Evolutionary conservation across 2,888 invertebrate genomes (phyloP), one percentile per base, ranked within the genome.

Genomic region (Conistra vaccinii): DNA sequence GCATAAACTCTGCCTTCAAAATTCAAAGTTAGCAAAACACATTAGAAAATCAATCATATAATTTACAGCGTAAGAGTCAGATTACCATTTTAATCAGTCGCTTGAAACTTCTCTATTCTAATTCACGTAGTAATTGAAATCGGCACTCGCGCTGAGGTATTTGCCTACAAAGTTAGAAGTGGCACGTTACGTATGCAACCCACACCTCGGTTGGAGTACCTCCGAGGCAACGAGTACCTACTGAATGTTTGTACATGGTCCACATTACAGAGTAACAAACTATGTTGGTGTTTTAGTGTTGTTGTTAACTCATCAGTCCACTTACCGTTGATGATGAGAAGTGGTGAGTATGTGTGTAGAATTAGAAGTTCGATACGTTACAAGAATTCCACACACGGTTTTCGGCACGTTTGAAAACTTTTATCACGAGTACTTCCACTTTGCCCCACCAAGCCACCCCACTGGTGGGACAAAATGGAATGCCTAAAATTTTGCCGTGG

Each of bases 81-180:
- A 87, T 87, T 83, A 81, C 39, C 87, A 85, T 85, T 83, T 85
- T 85, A 86, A 86, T 87, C 48, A 73, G 45, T 66, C 67, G 73
- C 79, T 75, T 62, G 51, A 81, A 87, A 86, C 62, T 87, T 85
- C 80, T 67, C 42, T 67, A 74, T 63, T 85, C 60, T 77, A 62
- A 77, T 81, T 32, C 67, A 26, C 57, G 82, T 70, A 61, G 72
- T 85, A 86, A 87, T 86, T 86, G 79, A 74, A 83, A 81, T 80
- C 67, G 48, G 73, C 72, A 67, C 66, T 70, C 73, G 65, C 42
- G 60, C 73, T 62, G 66, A 70, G 26, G 74, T 68, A 68, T 66
- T 76, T 75, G 72, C 42, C 26, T 51, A 17, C 58, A 35, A 80
- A 85, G 85, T 85, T 82, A 17, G 85, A 53, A 78, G 58, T 58